A percentile compares a stretch with the other conserved stretches of the same genome.
phyloP scores from a whole-genome alignment of 64 coral and sea anemone species.

The Trachythela sp. region DNA sequence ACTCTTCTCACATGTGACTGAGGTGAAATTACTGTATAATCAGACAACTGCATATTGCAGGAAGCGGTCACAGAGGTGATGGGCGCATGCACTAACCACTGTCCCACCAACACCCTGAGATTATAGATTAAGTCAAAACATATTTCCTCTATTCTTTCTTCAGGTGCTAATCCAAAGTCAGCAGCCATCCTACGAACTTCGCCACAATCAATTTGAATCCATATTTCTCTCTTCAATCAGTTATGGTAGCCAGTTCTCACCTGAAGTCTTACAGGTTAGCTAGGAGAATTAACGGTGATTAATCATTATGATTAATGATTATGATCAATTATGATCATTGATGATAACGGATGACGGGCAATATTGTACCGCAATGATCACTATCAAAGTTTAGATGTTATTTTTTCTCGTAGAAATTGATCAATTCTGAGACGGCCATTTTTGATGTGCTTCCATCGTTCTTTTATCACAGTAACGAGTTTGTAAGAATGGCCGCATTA shows the following conservation, averaged over 20 bases:
- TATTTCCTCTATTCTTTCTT: not conserved
- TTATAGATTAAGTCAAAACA: too few species aligned
- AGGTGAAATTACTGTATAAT: too few species aligned
- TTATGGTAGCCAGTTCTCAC: constrained; percentile 75
- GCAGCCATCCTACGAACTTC: constrained; percentile 87
- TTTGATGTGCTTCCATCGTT: constrained; percentile 96
- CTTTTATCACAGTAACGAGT: constrained; percentile 78
- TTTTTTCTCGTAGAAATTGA: constrained; percentile 72
- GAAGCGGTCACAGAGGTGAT: too few species aligned
- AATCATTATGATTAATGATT: too few species aligned
- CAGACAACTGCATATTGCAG: too few species aligned
- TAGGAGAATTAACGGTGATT: not conserved
- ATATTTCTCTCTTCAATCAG: constrained; percentile 89
- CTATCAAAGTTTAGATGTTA: too few species aligned
- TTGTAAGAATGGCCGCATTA: constrained; percentile 78
- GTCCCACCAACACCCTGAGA: too few species aligned
- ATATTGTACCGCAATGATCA: too few species aligned
- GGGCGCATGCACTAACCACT: too few species aligned
- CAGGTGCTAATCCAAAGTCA: constrained; percentile 82
- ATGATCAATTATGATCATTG: too few species aligned
- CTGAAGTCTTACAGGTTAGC: constrained; percentile 80
- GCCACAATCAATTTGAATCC: constrained; percentile 95
- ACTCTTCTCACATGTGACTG: too few species aligned
- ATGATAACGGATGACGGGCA: too few species aligned
- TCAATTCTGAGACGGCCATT: constrained; percentile 84